Percentiles rank a stretch among this genome's conserved stretches.
These are phyloP conservation scores for Sepiola atlantica DNA, from an alignment of 2,888 invertebrate genomes.

Conservation along the genomic window DNA sequence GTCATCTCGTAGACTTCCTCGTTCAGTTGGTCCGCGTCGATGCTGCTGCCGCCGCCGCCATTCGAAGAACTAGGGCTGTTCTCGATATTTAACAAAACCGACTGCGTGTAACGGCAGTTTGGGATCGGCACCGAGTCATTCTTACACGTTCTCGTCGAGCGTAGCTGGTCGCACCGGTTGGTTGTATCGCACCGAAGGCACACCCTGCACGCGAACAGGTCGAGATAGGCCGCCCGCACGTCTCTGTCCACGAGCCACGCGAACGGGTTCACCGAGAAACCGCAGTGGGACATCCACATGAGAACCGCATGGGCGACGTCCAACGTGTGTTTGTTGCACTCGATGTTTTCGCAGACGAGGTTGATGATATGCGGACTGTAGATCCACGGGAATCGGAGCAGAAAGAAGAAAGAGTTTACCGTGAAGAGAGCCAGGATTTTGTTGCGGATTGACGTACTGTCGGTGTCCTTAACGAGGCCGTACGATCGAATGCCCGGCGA, in stretches of 20 bases:
- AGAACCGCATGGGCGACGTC: not conserved
- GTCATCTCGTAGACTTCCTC: constrained; percentile 32
- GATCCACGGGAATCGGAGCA: constrained; percentile 39
- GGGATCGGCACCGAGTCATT: not conserved
- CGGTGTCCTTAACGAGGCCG: not conserved
- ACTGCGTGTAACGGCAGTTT: not conserved
- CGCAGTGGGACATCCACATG: constrained; percentile 33
- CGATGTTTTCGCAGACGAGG: not conserved
- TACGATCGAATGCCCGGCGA: constrained; percentile 7
- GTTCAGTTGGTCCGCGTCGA: not conserved
- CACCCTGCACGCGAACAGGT: not conserved
- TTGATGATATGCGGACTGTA: not conserved
- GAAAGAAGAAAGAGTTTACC: not conserved
- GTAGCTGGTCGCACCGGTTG: not conserved
- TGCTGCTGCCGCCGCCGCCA: not conserved
- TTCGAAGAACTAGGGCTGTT: not conserved
- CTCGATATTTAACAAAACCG: not conserved
- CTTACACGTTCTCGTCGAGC: not conserved
- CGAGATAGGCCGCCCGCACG: not conserved
- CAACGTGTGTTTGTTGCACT: not conserved
- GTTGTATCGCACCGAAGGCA: not conserved
- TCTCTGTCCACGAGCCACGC: constrained; percentile 40
- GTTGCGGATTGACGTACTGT: not conserved
- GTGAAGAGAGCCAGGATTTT: constrained; percentile 2
- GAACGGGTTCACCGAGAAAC: constrained; percentile 1